These are phyloP conservation scores for Zosterops japonicus DNA, from an alignment of 2,113 vertebrate genomes.

Conservation along the genomic window DNA sequence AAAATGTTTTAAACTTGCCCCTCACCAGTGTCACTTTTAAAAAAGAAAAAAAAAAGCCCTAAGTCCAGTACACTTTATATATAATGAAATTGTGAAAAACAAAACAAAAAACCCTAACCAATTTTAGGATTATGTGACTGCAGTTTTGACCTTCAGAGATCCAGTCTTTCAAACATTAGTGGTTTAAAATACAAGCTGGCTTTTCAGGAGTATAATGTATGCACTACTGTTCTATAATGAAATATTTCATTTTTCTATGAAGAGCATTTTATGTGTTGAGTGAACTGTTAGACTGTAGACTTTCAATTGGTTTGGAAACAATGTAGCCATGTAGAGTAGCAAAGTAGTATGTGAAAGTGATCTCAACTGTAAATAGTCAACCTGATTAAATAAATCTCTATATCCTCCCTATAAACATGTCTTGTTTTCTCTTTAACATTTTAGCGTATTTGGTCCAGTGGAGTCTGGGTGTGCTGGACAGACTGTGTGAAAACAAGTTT, in stretches of 20 bases:
- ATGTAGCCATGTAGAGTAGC: constrained; percentile 77
- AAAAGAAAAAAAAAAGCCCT: constrained; percentile 13
- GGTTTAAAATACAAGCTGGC: constrained; percentile 72
- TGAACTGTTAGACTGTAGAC: constrained; percentile 72
- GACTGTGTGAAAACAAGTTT: neutral
- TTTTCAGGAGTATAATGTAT: constrained; percentile 77
- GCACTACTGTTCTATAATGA: constrained; percentile 79
- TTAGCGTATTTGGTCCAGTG: neutral
- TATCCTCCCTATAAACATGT: constrained; percentile 71
- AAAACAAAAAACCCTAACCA: neutral
- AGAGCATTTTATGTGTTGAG: constrained; percentile 70
- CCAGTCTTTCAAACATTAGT: constrained; percentile 67
- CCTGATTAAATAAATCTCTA: constrained; percentile 81
- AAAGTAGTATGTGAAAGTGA: constrained; percentile 76
- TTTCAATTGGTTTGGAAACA: constrained; percentile 72
- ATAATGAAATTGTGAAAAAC: constrained; percentile 37
- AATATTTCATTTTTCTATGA: constrained; percentile 73
- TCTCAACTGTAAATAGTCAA: constrained; percentile 86
- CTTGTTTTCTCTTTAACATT: neutral
- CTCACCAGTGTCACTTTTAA: constrained; percentile 66
- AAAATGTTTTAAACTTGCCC: constrained; percentile 38
- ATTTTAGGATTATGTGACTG: constrained; percentile 57
- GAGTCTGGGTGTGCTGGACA: neutral
- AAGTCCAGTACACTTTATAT: constrained; percentile 63
- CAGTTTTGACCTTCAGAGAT: constrained; percentile 65